Percentiles rank a stretch among this genome's conserved stretches.
Evolutionary conservation across 1,140 invertebrate genomes (phyloP).

Genomic region (Whitmania pigra): DNA sequence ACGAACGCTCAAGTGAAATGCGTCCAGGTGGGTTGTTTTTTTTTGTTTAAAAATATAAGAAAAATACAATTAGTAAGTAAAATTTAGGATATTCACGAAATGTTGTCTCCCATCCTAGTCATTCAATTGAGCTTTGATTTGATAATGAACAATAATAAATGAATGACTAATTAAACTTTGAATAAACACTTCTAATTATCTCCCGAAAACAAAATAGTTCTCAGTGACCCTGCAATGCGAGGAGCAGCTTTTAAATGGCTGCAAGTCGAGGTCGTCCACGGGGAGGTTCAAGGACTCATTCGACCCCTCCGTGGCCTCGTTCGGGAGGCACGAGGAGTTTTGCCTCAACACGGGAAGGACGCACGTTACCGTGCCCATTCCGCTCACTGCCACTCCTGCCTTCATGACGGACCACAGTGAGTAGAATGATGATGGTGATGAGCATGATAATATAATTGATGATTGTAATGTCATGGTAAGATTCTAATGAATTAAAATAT

Average conservation of each 20-base stretch:
- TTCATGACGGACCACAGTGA: slow-evolving; percentile 72
- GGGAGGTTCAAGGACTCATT: background rate
- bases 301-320: slow-evolving; percentile 41
- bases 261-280: slow-evolving; percentile 40
- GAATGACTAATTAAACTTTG: background rate
- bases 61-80: too few species aligned
- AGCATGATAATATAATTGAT: too few species aligned
- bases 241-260: slow-evolving; percentile 60
- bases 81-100: too few species aligned
- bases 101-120: too few species aligned
- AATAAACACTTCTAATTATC: slow-evolving; percentile 19
- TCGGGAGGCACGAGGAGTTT: slow-evolving; percentile 79
- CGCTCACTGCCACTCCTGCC: slow-evolving; percentile 78
- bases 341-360: slow-evolving; percentile 74
- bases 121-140: background rate
- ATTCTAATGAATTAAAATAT: too few species aligned
- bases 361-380: slow-evolving; percentile 79
- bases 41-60: too few species aligned
- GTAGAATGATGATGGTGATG: slow-evolving; percentile 11
- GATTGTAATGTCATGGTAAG: too few species aligned
- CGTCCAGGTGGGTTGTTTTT: slow-evolving; percentile 56
- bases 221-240: slow-evolving; percentile 77
- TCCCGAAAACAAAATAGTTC: slow-evolving; percentile 43
- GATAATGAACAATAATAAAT: background rate
- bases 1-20: slow-evolving; percentile 76